Percentiles rank a stretch among this genome's conserved stretches.
Evolutionary conservation across 1,140 invertebrate species (phyloP).

Genomic region (Diabrotica virgifera): DNA sequence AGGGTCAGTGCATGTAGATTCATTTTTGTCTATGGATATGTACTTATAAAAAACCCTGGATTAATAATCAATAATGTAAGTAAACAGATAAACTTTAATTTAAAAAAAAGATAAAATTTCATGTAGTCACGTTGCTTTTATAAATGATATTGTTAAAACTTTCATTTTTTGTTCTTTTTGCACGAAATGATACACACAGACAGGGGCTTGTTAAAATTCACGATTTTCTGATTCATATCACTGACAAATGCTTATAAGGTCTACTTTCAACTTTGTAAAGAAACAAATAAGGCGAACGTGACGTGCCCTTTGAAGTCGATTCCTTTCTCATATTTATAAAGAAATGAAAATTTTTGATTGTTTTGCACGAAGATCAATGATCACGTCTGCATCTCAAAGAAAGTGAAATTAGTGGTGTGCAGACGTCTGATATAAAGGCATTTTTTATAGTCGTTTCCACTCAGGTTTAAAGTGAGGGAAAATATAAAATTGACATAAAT

Average conservation of each 20-base stretch:
- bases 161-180: too few relatives aligned
- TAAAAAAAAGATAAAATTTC: too few relatives aligned
- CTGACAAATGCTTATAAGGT: not conserved
- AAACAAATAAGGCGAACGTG: slow-evolving; percentile 3
- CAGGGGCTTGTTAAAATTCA: not conserved
- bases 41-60: too few relatives aligned
- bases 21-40: too few relatives aligned
- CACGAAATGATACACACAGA: not conserved
- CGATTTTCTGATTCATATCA: not conserved
- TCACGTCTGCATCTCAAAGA: not conserved
- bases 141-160: too few relatives aligned
- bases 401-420: not conserved
- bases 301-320: not conserved
- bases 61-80: too few relatives aligned
- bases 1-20: too few relatives aligned
- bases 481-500: too few relatives aligned
- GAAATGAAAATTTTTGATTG: slow-evolving; percentile 10
- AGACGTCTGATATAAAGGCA: not conserved
- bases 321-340: not conserved
- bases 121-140: too few relatives aligned
- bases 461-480: too few relatives aligned
- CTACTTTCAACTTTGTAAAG: slow-evolving; percentile 3
- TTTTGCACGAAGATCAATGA: not conserved
- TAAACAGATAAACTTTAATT: too few relatives aligned
- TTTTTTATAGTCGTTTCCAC: too few relatives aligned